A percentile compares a stretch with the other conserved stretches of the same genome.
phyloP scores from a whole-genome alignment of 2,888 invertebrate species.

The Caenorhabditis sp. region DNA sequence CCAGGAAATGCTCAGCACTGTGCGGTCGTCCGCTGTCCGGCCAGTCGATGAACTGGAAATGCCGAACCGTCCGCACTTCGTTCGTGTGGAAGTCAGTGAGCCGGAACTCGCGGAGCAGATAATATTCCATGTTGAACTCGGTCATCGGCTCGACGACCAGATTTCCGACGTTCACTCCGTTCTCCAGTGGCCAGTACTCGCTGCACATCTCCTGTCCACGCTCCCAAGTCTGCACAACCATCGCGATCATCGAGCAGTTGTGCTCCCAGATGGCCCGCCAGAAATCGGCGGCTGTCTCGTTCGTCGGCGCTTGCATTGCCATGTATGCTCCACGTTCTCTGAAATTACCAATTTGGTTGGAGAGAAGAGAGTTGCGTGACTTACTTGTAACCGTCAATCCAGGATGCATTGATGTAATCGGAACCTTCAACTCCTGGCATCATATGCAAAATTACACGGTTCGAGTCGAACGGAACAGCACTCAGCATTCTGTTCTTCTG shows the following conservation, averaged over 20 bases:
- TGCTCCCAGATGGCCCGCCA: constrained; percentile 99
- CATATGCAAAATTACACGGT: constrained; percentile 80
- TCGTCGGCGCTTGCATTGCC: constrained; percentile 96
- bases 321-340: constrained; percentile 89
- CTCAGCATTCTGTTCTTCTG: constrained; percentile 98
- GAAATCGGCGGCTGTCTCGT: constrained; percentile 97
- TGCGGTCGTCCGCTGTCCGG: constrained; percentile 87
- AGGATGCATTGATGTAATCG: constrained; percentile 98
- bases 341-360: constrained; percentile 16
- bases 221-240: constrained; percentile 83
- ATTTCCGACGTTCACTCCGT: constrained; percentile 84
- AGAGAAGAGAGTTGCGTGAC: background rate
- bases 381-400: constrained; percentile 87
- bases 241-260: constrained; percentile 98
- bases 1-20: constrained; percentile 97
- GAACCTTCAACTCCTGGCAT: constrained; percentile 82
- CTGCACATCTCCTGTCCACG: constrained; percentile 92
- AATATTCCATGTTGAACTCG: constrained; percentile 99
- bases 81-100: constrained; percentile 91
- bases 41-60: constrained; percentile 86
- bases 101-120: constrained; percentile 97
- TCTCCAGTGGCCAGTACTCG: constrained; percentile 98
- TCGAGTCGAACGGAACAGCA: constrained; percentile 96
- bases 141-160: constrained; percentile 99
- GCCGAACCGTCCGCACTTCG: constrained; percentile 93